Evolutionary conservation across 2,888 invertebrate genomes (phyloP).

Genomic region (Liodrosophila aerea): DNA sequence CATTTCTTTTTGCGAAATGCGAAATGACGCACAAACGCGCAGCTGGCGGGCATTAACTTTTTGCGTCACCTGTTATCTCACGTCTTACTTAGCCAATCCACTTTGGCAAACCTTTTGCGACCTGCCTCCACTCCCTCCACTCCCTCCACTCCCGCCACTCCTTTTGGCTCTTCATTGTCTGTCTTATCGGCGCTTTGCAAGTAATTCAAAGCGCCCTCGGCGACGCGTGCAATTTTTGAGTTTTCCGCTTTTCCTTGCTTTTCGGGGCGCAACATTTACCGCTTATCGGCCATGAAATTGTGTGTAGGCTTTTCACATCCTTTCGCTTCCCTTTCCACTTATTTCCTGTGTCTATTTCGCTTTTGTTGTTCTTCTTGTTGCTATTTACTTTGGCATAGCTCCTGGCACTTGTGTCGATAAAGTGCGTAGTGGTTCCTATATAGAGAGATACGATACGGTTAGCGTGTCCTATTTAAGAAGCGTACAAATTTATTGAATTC

Average conservation of each 20-base stretch:
- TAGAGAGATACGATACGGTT: too few relatives aligned
- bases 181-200: slow-evolving; percentile 58
- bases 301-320: slow-evolving; percentile 36
- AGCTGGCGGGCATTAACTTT: slow-evolving; percentile 25
- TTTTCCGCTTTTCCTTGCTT: slow-evolving; percentile 37
- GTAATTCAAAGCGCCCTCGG: slow-evolving; percentile 64
- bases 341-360: not conserved
- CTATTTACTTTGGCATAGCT: slow-evolving; percentile 25
- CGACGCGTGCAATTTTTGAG: slow-evolving; percentile 56
- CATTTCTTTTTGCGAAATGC: slow-evolving; percentile 35
- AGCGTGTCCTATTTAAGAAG: slow-evolving; percentile 16
- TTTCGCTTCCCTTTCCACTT: not conserved
- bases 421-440: slow-evolving; percentile 13
- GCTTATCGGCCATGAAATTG: slow-evolving; percentile 50
- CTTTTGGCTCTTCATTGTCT: slow-evolving; percentile 40
- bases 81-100: slow-evolving; percentile 1
- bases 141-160: not conserved
- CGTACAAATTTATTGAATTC: slow-evolving; percentile 37
- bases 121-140: not conserved
- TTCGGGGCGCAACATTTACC: slow-evolving; percentile 31
- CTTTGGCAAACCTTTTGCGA: too few relatives aligned
- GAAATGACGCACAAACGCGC: slow-evolving; percentile 14
- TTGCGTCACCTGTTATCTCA: slow-evolving; percentile 43
- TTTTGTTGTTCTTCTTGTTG: slow-evolving; percentile 18
- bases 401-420: slow-evolving; percentile 35